phyloP scores from a whole-genome alignment of 2,113 vertebrate species.

The Pongo abelii region DNA sequence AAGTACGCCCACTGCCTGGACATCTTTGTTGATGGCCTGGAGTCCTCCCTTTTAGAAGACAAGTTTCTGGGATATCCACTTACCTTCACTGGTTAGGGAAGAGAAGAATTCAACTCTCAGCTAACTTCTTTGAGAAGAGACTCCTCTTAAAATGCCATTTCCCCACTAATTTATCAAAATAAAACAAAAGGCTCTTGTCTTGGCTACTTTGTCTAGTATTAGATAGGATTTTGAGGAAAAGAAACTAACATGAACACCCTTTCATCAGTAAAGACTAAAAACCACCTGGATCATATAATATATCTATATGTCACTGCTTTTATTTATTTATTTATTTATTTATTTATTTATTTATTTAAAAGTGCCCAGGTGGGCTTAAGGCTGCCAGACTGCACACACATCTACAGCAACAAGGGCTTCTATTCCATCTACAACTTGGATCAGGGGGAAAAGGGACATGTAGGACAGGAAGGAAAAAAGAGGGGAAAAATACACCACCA shows the following conservation, averaged over 20 bases:
- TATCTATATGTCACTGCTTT: background rate
- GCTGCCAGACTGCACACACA: constrained; percentile 74
- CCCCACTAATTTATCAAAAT: constrained; percentile 53
- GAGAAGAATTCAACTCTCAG: constrained; percentile 61
- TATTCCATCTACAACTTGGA: constrained; percentile 59
- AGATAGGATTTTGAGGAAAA: constrained; percentile 49
- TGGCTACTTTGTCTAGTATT: constrained; percentile 10
- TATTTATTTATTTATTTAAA: background rate
- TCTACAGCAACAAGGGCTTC: constrained; percentile 69
- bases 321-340: background rate
- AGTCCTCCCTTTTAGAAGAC: constrained; percentile 36
- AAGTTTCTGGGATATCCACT: constrained; percentile 59
- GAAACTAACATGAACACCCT: constrained; percentile 60
- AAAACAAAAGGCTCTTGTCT: constrained; percentile 61
- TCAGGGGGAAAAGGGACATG: background rate
- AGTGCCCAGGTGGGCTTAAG: constrained; percentile 79
- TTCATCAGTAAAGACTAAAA: constrained; percentile 64
- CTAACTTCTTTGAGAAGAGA: constrained; percentile 50
- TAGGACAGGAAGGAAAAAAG: background rate
- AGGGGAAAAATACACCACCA: background rate
- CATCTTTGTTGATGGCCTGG: constrained; percentile 43
- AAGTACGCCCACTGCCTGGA: background rate
- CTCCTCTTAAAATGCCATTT: constrained; percentile 36
- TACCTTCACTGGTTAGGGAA: constrained; percentile 68
- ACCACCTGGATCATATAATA: background rate